Percentiles rank a stretch among this genome's conserved stretches.
Conservation (phyloP, 2,113 vertebrate genomes). For the Thomomys bottae region DNA sequence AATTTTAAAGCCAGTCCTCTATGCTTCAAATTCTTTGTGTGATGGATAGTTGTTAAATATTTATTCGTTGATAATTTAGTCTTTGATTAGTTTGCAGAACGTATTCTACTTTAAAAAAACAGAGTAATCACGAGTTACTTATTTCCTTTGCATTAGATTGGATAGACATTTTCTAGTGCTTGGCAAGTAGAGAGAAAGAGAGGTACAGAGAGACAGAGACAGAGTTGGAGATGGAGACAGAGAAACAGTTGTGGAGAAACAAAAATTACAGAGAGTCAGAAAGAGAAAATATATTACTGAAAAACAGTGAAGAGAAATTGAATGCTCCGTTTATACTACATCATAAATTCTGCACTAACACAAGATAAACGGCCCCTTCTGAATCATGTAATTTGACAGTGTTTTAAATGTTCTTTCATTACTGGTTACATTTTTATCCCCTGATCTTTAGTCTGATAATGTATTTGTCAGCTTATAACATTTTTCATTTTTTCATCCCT, state of each 20-base stretch:
- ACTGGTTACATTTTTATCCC: background rate
- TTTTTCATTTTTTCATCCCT: background rate
- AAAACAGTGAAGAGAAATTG: background rate
- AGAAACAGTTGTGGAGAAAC: background rate
- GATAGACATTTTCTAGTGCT: background rate
- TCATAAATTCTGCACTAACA: background rate
- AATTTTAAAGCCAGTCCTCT: constrained; percentile 64
- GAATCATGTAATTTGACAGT: background rate
- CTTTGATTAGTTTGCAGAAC: constrained; percentile 74
- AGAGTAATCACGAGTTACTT: constrained; percentile 45
- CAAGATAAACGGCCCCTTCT: background rate
- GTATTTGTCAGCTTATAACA: background rate
- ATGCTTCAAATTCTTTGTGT: constrained; percentile 68
- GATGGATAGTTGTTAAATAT: constrained; percentile 74
- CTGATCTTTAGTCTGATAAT: background rate
- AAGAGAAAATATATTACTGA: background rate
- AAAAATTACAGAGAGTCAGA: background rate
- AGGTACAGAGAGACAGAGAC: background rate
- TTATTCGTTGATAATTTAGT: constrained; percentile 75
- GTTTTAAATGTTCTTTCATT: background rate
- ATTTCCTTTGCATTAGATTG: constrained; percentile 68
- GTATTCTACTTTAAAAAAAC: constrained; percentile 33
- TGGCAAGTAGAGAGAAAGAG: background rate
- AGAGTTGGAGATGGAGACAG: background rate
- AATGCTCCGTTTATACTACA: background rate